Conservation (phyloP, 53 echinoderm and acorn worm genomes). For the Patiria pectinifera region DNA sequence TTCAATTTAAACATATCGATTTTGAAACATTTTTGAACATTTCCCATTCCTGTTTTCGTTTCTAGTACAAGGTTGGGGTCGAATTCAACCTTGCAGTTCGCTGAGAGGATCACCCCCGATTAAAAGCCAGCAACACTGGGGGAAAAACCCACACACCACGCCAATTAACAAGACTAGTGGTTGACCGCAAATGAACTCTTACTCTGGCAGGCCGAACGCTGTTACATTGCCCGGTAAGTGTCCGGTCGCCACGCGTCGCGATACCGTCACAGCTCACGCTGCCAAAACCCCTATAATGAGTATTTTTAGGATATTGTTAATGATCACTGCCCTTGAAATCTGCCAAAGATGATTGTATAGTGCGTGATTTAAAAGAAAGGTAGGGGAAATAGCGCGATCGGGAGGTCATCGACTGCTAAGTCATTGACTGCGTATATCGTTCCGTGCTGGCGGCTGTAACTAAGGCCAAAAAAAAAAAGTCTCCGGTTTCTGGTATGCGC, state of each 20-base stretch:
- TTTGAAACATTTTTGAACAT: too few relatives aligned
- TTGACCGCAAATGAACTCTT: constrained; percentile 34
- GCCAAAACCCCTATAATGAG: neutral
- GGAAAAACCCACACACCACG: neutral
- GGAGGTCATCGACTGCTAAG: constrained; percentile 38
- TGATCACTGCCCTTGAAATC: constrained; percentile 50
- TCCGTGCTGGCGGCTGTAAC: neutral
- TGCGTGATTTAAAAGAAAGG: constrained; percentile 6
- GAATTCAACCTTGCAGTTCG: neutral
- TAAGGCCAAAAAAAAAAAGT: too few relatives aligned
- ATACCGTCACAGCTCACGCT: neutral
- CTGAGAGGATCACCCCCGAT: neutral
- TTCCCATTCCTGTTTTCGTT: too few relatives aligned
- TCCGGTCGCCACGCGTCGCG: constrained; percentile 1
- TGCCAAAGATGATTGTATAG: neutral
- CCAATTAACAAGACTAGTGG: constrained; percentile 40
- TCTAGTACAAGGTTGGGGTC: too few relatives aligned
- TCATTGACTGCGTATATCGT: constrained; percentile 18
- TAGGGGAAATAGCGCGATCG: neutral
- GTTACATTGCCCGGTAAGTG: neutral
- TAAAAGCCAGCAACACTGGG: neutral
- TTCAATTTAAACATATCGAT: too few relatives aligned
- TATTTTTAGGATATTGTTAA: constrained; percentile 10
- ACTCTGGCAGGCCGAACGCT: neutral
- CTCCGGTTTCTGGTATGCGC: too few relatives aligned